Evolutionary conservation across 2,888 invertebrate genomes (phyloP), one percentile per base, ranked within the genome.

Genomic region (Tineola bisselliella): DNA sequence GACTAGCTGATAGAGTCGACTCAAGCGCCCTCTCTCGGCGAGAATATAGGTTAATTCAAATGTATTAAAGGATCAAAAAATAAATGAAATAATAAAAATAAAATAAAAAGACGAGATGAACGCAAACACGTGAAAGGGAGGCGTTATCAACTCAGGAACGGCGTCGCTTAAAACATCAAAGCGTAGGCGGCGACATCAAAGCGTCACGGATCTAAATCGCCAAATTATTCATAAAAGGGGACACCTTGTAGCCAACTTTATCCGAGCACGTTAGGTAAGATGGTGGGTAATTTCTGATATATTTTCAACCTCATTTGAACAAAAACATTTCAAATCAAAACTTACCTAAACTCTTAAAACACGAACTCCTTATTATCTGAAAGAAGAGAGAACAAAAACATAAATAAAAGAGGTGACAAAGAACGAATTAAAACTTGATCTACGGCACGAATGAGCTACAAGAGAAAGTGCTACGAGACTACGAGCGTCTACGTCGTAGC

Each of bases 211-310:
- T 30, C 31, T 58, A 58, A 58, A 58, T 58, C 13, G 58, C 3
- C 33, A 17, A 33, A 58, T 58, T 58, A 58, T 58, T 58, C 58
- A 58, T 58, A 58, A 58, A 56, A 56, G 56, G 56, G 56, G 58
- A 8, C n/a, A n/a, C 8, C 33, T 13, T 8, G 33, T n/a, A 58
- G 58, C 8, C 58, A 5, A 58, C 58, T 17, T 33, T 33, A 58
- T 33, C 58, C 58, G 13, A 8, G 25, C 54, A 54, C 54, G 10
- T 56, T 30, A 56, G 56, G 18, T 56, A 19, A 19, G 56, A 56
- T 56, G 56, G 19, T 12, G 30, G 56, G n/a, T 56, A 56, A 56
- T 56, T 56, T 56, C 19, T 56, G 25, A 30, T 8, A 19, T 56
- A 56, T 56, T 30, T 56, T 30, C 25, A 48, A 6, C 12, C 13